These are phyloP conservation scores for Cerastis rubricosa DNA, from an alignment of 2,888 invertebrate species.

Conservation along the genomic window DNA sequence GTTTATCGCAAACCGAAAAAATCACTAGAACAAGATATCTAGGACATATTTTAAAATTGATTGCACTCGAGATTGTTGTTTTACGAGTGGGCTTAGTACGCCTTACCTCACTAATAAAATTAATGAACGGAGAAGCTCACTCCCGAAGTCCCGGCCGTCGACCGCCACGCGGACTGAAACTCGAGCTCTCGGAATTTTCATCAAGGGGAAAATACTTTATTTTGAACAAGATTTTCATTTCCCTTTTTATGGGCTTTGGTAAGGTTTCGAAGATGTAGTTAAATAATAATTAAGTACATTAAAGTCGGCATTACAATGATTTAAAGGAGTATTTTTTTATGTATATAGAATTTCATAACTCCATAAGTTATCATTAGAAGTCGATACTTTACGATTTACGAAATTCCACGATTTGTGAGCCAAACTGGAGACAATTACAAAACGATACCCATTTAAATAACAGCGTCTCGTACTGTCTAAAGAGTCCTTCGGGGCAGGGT, in stretches of 20 bases:
- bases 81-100: constrained; percentile 54
- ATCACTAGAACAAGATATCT: constrained; percentile 27
- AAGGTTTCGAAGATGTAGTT: constrained; percentile 10
- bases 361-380: neutral
- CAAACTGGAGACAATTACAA: constrained; percentile 6
- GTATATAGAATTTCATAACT: too few relatives aligned
- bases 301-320: neutral
- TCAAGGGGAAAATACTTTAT: constrained; percentile 56
- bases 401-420: neutral
- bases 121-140: constrained; percentile 57
- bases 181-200: constrained; percentile 57
- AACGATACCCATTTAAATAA: constrained; percentile 20
- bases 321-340: neutral
- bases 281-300: constrained; percentile 4
- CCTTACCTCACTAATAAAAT: constrained; percentile 61
- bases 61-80: constrained; percentile 59
- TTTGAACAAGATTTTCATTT: constrained; percentile 38
- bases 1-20: constrained; percentile 29
- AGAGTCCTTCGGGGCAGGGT: neutral
- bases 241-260: constrained; percentile 16
- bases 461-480: constrained; percentile 19
- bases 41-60: constrained; percentile 58
- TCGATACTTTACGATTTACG: neutral
- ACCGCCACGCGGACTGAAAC: constrained; percentile 50
- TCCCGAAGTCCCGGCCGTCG: constrained; percentile 19